Conservation (phyloP, 2,113 vertebrate genomes). For the Chamaea fasciata region DNA sequence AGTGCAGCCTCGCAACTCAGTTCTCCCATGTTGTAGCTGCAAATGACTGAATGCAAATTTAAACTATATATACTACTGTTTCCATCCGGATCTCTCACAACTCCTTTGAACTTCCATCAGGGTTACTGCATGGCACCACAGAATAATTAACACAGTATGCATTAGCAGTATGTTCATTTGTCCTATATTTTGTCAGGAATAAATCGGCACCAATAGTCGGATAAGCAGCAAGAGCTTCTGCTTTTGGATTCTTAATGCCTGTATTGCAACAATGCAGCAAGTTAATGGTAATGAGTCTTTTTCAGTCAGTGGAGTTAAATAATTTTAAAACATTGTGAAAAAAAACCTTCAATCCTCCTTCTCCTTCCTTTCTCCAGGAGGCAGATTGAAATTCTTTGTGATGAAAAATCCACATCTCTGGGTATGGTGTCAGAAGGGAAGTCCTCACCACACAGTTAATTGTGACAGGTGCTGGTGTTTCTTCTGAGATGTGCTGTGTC, state of each 20-base stretch:
- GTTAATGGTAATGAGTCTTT: background rate
- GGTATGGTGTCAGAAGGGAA: background rate
- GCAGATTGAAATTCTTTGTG: background rate
- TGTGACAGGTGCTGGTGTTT: background rate
- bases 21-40: background rate
- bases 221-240: background rate
- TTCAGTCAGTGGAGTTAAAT: background rate
- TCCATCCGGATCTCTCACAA: background rate
- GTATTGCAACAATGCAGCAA: background rate
- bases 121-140: background rate
- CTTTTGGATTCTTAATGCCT: background rate
- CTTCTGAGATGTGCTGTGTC: background rate
- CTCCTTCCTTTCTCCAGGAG: background rate
- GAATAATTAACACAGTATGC: constrained; percentile 42
- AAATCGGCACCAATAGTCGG: background rate
- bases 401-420: background rate
- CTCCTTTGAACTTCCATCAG: background rate
- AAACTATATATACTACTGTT: background rate
- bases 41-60: background rate
- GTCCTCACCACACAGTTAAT: background rate
- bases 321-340: background rate
- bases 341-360: background rate
- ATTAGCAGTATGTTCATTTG: constrained; percentile 25
- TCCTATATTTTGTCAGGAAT: background rate
- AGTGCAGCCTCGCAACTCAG: background rate